These are phyloP conservation scores for Pelmatolapia mariae DNA, from an alignment of 2,113 vertebrate species.

Conservation along the genomic window DNA sequence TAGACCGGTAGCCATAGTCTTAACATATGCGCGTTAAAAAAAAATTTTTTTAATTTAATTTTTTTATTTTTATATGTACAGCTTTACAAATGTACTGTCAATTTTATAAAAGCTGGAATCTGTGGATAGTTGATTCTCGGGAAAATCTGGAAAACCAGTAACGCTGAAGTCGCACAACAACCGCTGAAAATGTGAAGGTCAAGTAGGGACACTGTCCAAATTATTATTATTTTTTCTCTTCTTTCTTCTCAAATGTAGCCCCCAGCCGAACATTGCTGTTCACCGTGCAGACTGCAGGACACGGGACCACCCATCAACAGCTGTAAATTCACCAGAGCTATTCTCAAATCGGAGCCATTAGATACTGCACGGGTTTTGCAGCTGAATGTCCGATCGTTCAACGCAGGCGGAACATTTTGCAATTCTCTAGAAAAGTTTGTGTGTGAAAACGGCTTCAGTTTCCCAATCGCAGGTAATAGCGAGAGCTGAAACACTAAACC, in stretches of 20 bases:
- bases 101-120: neutral
- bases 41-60: accelerated
- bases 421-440: neutral
- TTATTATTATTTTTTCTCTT: neutral
- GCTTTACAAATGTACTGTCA: neutral
- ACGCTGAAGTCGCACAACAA: neutral
- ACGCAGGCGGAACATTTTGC: accelerated
- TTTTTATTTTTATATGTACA: neutral
- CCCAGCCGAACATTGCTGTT: accelerated
- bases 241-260: neutral
- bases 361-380: neutral
- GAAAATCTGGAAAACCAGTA: neutral
- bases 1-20: accelerated
- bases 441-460: neutral
- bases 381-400: neutral
- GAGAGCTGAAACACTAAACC: neutral
- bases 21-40: accelerated
- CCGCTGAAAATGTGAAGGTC: neutral
- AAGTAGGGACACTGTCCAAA: neutral
- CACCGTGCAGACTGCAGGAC: neutral
- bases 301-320: neutral
- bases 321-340: neutral
- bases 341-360: neutral
- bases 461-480: neutral
- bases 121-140: neutral